These are phyloP conservation scores for Sipha flava DNA, from an alignment of 1,140 invertebrate species.

Conservation along the genomic window DNA sequence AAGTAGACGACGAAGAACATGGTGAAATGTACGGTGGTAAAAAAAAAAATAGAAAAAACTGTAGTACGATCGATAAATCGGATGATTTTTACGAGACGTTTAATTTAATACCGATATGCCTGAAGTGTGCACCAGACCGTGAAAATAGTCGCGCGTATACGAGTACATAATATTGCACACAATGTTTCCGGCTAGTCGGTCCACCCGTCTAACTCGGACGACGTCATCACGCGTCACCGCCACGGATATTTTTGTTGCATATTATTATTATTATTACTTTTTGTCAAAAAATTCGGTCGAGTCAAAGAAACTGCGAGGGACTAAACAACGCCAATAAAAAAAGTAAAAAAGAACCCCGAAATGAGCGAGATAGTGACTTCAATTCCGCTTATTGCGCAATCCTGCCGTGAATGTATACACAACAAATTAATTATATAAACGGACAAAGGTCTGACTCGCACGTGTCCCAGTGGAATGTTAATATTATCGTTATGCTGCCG, in stretches of 20 bases:
- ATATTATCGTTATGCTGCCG: not conserved
- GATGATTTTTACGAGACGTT: not conserved
- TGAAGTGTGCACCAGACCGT: not conserved
- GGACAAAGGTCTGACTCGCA: not conserved
- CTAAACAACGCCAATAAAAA: too few relatives aligned
- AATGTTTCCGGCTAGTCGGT: not conserved
- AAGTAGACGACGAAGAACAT: too few relatives aligned
- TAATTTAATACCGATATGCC: not conserved
- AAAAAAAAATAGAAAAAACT: not conserved
- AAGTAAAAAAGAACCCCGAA: not conserved
- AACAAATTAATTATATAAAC: slow-evolving; percentile 1
- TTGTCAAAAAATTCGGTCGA: not conserved
- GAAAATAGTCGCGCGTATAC: not conserved
- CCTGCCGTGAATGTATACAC: not conserved
- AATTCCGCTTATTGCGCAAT: not conserved
- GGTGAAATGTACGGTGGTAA: too few relatives aligned
- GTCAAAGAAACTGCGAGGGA: not conserved
- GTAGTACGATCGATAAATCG: too few relatives aligned
- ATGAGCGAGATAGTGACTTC: not conserved
- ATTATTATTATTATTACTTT: slow-evolving; percentile 1
- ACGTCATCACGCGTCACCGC: not conserved
- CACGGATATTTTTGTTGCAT: not conserved
- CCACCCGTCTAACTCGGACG: not conserved
- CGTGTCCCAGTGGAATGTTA: slow-evolving; percentile 12
- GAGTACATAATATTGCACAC: not conserved